Conservation (phyloP, 2,113 vertebrate genomes). For the Tetrao urogallus region DNA sequence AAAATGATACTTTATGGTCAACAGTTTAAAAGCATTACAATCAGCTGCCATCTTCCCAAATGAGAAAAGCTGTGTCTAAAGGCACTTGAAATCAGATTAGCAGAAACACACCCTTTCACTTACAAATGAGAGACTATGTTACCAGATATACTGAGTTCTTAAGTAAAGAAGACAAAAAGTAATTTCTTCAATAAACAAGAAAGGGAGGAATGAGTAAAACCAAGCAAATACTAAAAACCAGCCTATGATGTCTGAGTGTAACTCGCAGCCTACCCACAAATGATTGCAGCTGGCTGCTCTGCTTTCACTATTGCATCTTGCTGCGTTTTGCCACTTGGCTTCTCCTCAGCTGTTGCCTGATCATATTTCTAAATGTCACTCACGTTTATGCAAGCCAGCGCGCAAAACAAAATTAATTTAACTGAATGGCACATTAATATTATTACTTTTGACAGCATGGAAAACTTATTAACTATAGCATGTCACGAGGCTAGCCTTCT, state of each 20-base stretch:
- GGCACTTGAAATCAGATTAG: constrained; percentile 63
- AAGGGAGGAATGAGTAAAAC: constrained; percentile 31
- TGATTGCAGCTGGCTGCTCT: constrained; percentile 42
- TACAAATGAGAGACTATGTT: constrained; percentile 42
- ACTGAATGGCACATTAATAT: constrained; percentile 77
- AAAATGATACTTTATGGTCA: constrained; percentile 67
- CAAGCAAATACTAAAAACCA: not conserved
- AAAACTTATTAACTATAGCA: constrained; percentile 81
- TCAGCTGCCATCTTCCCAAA: constrained; percentile 57
- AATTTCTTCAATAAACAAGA: not conserved
- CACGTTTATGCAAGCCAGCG: constrained; percentile 72
- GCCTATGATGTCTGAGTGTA: not conserved
- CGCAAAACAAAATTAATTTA: constrained; percentile 84
- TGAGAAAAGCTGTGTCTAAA: constrained; percentile 44
- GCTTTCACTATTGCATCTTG: constrained; percentile 44
- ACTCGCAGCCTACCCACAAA: not conserved
- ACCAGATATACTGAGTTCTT: constrained; percentile 40
- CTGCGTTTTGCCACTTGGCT: constrained; percentile 64
- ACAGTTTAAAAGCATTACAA: constrained; percentile 74
- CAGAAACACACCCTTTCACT: constrained; percentile 43
- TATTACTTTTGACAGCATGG: constrained; percentile 83
- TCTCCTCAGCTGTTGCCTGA: constrained; percentile 64
- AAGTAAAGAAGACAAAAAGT: constrained; percentile 36
- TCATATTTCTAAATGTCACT: constrained; percentile 79
- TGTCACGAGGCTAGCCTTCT: constrained; percentile 66